These are phyloP conservation scores for Paelopatides confundens DNA, from an alignment of 53 echinoderm and acorn worm genomes.

Conservation along the genomic window DNA sequence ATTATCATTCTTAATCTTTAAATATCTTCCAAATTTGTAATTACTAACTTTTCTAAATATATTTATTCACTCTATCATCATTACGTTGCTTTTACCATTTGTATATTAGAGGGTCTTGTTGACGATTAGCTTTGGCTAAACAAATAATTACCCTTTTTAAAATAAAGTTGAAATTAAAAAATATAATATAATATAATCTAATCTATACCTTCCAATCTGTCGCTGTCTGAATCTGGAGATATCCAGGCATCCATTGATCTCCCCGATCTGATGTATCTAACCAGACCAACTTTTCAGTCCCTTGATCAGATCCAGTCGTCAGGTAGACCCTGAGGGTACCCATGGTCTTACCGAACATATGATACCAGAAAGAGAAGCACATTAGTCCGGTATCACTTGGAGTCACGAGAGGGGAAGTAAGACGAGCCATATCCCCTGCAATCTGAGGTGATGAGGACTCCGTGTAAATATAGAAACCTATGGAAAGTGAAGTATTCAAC, in stretches of 20 bases:
- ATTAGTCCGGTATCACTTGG: constrained; percentile 30
- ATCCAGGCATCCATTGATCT: constrained; percentile 48
- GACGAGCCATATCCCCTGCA: constrained; percentile 53
- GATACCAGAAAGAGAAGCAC: constrained; percentile 93
- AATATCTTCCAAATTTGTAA: no score
- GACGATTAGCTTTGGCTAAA: no score
- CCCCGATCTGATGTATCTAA: constrained; percentile 51
- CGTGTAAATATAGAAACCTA: constrained; percentile 82
- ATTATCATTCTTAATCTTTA: no score
- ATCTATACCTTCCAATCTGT: neutral
- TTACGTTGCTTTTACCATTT: no score
- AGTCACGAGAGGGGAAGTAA: constrained; percentile 53
- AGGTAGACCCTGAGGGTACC: constrained; percentile 69
- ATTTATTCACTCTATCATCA: no score
- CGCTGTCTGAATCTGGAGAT: constrained; percentile 12
- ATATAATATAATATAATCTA: no score
- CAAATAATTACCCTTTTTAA: no score
- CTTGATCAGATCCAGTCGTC: neutral
- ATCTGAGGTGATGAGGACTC: constrained; percentile 71
- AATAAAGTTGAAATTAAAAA: no score
- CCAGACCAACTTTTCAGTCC: constrained; percentile 16
- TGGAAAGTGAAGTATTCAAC: neutral
- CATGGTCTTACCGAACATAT: constrained; percentile 85
- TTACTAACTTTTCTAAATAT: no score
- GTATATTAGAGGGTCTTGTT: no score